Conservation (phyloP, 2,888 invertebrate species). For the Eledona agricola region DNA sequence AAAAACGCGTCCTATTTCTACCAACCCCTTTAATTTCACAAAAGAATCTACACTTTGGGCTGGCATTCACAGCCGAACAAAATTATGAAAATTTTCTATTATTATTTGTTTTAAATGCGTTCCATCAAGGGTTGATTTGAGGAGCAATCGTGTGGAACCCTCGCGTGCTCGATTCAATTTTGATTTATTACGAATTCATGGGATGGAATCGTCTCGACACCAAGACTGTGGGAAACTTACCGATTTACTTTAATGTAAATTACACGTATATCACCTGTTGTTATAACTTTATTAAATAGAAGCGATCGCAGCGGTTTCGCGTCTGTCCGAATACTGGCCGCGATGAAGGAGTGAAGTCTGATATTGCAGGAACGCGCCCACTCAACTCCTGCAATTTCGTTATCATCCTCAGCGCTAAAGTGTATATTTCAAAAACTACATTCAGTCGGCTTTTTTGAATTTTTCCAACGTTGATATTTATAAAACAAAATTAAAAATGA, state of each 20-base stretch:
- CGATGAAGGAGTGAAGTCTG: conserved; percentile 11
- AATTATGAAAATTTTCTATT: not conserved
- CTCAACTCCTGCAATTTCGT: no score
- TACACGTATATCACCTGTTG: conserved; percentile 28
- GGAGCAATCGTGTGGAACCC: conserved; percentile 2
- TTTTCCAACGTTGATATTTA: no score
- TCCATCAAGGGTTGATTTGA: not conserved
- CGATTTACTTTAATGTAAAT: no score
- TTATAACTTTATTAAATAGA: not conserved
- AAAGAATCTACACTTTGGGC: not conserved
- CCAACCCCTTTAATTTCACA: conserved; percentile 1
- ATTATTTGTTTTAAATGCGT: not conserved
- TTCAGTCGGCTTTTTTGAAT: no score
- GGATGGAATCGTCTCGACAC: not conserved
- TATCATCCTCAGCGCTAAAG: no score
- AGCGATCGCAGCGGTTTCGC: conserved; percentile 24
- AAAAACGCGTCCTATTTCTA: no score
- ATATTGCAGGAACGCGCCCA: conserved; percentile 11
- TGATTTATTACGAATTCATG: conserved; percentile 14
- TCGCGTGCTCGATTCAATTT: conserved; percentile 24
- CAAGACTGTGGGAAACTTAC: conserved; percentile 20
- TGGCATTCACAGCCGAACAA: not conserved
- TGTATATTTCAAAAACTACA: no score
- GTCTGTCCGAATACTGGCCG: conserved; percentile 26
- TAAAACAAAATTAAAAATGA: no score